A percentile compares a stretch with the other conserved stretches of the same genome.
phyloP scores from a whole-genome alignment of 1,140 invertebrate genomes.

The Papilio dardanus region DNA sequence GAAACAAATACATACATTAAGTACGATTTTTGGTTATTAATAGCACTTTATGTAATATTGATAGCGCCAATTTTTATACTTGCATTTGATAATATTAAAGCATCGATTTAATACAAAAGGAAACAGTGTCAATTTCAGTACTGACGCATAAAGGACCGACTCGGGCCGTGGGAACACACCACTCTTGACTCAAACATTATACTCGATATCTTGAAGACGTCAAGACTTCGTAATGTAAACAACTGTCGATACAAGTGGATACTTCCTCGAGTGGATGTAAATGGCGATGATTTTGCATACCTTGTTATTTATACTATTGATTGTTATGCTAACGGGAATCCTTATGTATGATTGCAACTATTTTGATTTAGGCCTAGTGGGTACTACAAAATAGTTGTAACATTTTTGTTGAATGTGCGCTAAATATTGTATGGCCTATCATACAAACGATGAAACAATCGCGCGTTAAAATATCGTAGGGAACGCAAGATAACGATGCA shows the following conservation, averaged over 20 bases:
- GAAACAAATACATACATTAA: too few species aligned
- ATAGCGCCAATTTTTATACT: background rate
- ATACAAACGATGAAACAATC: too few species aligned
- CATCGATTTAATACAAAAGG: background rate
- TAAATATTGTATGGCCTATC: too few species aligned
- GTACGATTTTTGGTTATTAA: too few species aligned
- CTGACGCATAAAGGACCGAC: conserved; percentile 29
- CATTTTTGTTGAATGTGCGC: background rate
- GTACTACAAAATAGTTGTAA: background rate
- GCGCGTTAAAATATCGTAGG: too few species aligned
- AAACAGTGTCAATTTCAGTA: conserved; percentile 2
- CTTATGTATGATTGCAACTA: background rate
- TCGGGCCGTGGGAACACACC: conserved; percentile 53
- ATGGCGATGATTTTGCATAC: conserved; percentile 21
- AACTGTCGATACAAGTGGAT: conserved; percentile 29
- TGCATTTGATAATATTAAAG: background rate
- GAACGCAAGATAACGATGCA: background rate
- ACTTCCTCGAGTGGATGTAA: conserved; percentile 33
- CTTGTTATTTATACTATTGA: conserved; percentile 13
- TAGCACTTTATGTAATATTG: background rate
- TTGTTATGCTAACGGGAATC: background rate
- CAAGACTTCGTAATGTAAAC: conserved; percentile 31
- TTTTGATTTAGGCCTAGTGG: background rate
- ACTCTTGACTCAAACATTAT: conserved; percentile 44
- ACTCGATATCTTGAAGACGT: conserved; percentile 34